phyloP scores from a whole-genome alignment of 2,888 invertebrate species.

The Therioaphis trifolii region DNA sequence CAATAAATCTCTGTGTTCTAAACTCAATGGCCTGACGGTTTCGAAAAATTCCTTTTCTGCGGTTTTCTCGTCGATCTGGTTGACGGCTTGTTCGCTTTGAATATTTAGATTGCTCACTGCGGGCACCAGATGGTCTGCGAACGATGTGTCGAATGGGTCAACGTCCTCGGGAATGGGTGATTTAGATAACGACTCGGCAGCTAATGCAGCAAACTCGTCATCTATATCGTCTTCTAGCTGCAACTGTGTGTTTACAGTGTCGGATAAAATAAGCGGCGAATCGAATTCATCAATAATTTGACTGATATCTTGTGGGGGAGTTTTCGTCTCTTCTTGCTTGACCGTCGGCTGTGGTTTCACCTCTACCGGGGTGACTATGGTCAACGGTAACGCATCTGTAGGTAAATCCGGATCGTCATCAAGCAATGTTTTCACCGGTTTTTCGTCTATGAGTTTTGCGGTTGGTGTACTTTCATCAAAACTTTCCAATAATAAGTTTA shows the following conservation, averaged over 20 bases:
- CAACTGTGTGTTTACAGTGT: slow-evolving; percentile 62
- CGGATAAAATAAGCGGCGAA: slow-evolving; percentile 43
- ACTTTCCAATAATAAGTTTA: slow-evolving; percentile 77
- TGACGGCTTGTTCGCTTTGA: slow-evolving; percentile 19
- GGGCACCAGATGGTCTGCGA: slow-evolving; percentile 79
- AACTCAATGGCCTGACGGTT: slow-evolving; percentile 63
- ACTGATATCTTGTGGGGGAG: slow-evolving; percentile 54
- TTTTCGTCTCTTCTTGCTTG: slow-evolving; percentile 35
- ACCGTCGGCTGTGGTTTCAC: slow-evolving; percentile 12
- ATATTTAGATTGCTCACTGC: slow-evolving; percentile 65
- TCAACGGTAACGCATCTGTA: slow-evolving; percentile 38
- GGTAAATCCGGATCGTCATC: slow-evolving; percentile 75
- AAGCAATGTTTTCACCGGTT: slow-evolving; percentile 72
- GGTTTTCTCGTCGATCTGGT: background rate
- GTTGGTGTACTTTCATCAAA: slow-evolving; percentile 69
- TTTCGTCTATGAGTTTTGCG: slow-evolving; percentile 69
- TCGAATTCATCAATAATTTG: slow-evolving; percentile 59
- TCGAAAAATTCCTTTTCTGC: slow-evolving; percentile 44
- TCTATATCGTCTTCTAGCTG: slow-evolving; percentile 74
- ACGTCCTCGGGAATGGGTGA: slow-evolving; percentile 72
- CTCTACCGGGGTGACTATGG: slow-evolving; percentile 52
- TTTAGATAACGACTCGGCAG: slow-evolving; percentile 80
- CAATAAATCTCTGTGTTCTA: slow-evolving; percentile 75
- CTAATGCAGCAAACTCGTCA: slow-evolving; percentile 82
- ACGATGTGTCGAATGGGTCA: slow-evolving; percentile 91